A percentile compares a stretch with the other conserved stretches of the same genome.
phyloP scores from a whole-genome alignment of 2,113 vertebrate species.

The Chlamydotis undulata region DNA sequence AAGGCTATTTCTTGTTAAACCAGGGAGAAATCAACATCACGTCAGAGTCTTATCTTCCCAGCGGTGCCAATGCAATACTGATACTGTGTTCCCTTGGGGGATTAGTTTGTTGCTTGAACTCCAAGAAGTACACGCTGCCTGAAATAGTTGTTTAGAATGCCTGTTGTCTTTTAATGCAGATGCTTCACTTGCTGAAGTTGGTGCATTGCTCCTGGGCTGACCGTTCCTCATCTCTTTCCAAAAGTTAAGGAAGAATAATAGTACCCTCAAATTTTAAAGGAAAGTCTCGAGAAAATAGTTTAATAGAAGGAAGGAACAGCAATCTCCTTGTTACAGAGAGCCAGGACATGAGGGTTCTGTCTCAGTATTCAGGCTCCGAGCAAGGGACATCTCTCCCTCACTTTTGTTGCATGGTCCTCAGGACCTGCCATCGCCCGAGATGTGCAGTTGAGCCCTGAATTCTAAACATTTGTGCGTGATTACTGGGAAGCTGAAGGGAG shows the following conservation, averaged over 20 bases:
- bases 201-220: neutral
- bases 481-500: neutral
- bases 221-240: neutral
- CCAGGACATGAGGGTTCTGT: neutral
- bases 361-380: neutral
- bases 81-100: neutral
- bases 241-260: neutral
- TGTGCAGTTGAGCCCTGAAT: neutral
- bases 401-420: neutral
- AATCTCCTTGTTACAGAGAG: neutral
- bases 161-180: neutral
- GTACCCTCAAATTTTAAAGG: neutral
- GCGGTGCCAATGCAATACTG: neutral
- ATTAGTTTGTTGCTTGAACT: conserved; percentile 13
- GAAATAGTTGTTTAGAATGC: neutral
- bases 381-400: neutral
- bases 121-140: neutral
- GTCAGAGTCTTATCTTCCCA: neutral
- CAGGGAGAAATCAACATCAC: neutral
- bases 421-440: neutral
- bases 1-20: neutral
- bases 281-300: rapidly evolving
- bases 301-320: neutral
- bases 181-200: neutral
- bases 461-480: neutral